A percentile compares a stretch with the other conserved stretches of the same genome.
Conservation (phyloP, 2,888 invertebrate species). For the Lasioglossum figueresi region DNA sequence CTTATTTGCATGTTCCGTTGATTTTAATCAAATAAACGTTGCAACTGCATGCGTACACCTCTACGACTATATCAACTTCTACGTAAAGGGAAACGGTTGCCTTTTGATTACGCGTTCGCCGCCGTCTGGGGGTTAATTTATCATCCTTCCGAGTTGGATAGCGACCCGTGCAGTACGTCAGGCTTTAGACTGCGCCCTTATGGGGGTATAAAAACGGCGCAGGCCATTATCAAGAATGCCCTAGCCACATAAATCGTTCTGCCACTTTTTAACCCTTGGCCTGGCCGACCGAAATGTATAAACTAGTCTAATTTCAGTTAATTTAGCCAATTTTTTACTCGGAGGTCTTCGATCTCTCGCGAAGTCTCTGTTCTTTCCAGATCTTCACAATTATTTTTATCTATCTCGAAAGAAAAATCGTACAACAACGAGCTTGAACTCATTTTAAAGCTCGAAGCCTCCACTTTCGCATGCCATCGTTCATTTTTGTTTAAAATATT, state of each 20-base stretch:
- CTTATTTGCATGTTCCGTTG: background rate
- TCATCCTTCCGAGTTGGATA: conserved; percentile 4
- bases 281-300: background rate
- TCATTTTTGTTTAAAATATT: no score
- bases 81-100: background rate
- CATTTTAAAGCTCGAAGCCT: background rate
- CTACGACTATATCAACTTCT: background rate
- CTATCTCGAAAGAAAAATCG: background rate
- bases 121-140: background rate
- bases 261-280: background rate
- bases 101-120: background rate
- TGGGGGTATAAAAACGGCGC: background rate
- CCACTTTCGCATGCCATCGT: no score
- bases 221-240: background rate
- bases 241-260: background rate
- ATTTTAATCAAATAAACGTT: background rate
- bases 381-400: background rate
- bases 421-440: background rate
- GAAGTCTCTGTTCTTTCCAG: background rate
- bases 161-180: background rate
- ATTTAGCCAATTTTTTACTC: background rate
- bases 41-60: background rate
- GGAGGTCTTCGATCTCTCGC: background rate
- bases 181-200: background rate
- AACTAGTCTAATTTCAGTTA: background rate